These are phyloP conservation scores for Thera obeliscata DNA, from an alignment of 2,888 invertebrate genomes.

Conservation along the genomic window DNA sequence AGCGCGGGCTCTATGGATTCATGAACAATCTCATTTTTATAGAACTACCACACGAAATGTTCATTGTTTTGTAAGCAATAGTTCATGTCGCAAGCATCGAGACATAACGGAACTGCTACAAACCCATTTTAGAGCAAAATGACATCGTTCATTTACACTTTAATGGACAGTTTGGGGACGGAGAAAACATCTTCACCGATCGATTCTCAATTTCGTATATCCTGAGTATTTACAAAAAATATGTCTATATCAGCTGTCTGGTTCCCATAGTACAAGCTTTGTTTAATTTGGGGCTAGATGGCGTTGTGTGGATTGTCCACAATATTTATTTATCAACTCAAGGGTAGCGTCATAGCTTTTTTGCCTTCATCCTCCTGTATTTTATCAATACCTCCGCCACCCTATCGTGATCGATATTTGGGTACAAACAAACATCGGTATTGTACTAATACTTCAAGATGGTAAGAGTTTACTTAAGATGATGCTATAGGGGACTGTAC, in stretches of 20 bases:
- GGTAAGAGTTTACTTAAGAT: background rate
- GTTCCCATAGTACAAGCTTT: too few species aligned
- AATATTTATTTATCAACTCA: constrained; percentile 19
- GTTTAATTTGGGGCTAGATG: too few species aligned
- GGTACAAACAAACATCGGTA: constrained; percentile 7
- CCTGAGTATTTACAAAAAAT: constrained; percentile 17
- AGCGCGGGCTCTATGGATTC: too few species aligned
- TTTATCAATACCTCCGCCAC: constrained; percentile 20
- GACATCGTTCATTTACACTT: constrained; percentile 36
- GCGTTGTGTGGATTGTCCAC: background rate
- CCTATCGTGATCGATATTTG: constrained; percentile 21
- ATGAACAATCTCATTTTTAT: too few species aligned
- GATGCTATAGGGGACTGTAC: too few species aligned
- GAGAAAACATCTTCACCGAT: constrained; percentile 28
- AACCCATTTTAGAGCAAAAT: constrained; percentile 28
- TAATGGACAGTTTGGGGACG: constrained; percentile 31
- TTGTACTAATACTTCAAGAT: constrained; percentile 3
- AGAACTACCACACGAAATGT: background rate
- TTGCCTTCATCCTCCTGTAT: constrained; percentile 14
- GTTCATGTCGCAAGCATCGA: constrained; percentile 14
- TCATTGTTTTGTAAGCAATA: background rate
- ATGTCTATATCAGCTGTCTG: constrained; percentile 6
- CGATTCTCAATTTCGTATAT: constrained; percentile 29
- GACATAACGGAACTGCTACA: constrained; percentile 16
- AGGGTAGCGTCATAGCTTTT: constrained; percentile 9